Base-by-base conservation (phyloP, 2,113 vertebrate species). In the Chelonoidis abingdonii region DNA sequence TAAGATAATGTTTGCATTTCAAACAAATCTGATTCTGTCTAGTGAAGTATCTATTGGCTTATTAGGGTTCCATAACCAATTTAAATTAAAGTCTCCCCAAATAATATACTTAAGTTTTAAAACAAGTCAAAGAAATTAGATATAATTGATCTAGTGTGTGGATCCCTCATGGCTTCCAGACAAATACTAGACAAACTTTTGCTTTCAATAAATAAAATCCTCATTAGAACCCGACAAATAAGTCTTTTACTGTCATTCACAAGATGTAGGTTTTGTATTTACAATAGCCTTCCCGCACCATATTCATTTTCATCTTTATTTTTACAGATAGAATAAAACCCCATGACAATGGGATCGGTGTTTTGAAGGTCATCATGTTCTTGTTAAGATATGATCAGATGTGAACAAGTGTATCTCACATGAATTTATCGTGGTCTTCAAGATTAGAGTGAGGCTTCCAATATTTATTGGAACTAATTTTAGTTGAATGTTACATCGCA, bases 81-180 rank as follows among this genome's bases (percentile, higher is more conserved):
- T 81, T 87, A 65, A 93, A 54, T 38, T 87, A 35, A 59, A 29
- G 3, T 59, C 10, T 16, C 6, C 80, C 22, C 19, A 4, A 5
- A 10, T 59, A 57, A 93, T 83, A 47, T 49, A 50, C 79, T 93
- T 93, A 79, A 91, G 38, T 83, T 92, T 93, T 88, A 96, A 86
- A 81, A 25, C 44, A 49, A 88, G 2, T 53, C 72, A 22, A 84
- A 80, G 22, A 86, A 72, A 83, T 92, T 88, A 82, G 83, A 27
- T 87, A 65, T 81, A 83, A 90, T 84, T 88, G 81, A 92, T 69
- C 80, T 25, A 49, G 57, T 84, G 31, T 85, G 69, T 84, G 82
- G 84, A 91, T 96, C 92, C 35, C 49, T 85, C 2, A 65, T 35
- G 47, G 47, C 41, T 29, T 62, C 38, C 56, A 62, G 19, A 0